Evolutionary conservation across 1,140 invertebrate species (phyloP), one percentile per base, ranked within the genome.

Genomic region (Magallana ariakensis): DNA sequence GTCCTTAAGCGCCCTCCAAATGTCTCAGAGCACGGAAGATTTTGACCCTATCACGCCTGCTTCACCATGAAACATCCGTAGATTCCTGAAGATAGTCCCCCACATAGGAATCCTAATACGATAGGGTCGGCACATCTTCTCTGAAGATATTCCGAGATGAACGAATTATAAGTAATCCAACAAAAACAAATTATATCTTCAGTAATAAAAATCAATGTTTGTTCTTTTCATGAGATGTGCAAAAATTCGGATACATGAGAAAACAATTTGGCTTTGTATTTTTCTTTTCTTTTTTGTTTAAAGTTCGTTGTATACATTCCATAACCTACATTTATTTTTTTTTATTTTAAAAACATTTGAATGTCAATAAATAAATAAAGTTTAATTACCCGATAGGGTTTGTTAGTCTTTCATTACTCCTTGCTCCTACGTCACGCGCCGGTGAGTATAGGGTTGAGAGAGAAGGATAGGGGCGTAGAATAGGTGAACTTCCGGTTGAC

Each of bases 381-480:
- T 70, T 11, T 70, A 70, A 26, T 70, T 70, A 70, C 66, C 66
- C 66, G 13, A 83, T 57, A 22, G 82, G 54, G 75, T 87, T 85
- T 66, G 87, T 60, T 46, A 87, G 75, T 66, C 87, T 85, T 26
- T 84, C 83, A 57, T 75, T 57, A 55, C 83, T 75, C 62, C 87
- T 55, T 22, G 87, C 56, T 11, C 87, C 83, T 22, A 86, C 80
- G 57, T 86, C 85, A 46, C 85, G 57, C 8, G 87, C 60, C 46
- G 87, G 85, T 15, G 87, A 88, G 82, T 88, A 88, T 15, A 88
- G 58, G 16, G 85, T 86, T 9, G 87, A 86, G 7, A 88, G 58
- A 26, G 87, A 84, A 62, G 87, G 87, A 82, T 88, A 88, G 11
- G 87, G 87, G 26, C 87, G 54, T 13, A 88, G 54, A 55, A 88